Base-by-base conservation (phyloP, 1,140 invertebrate genomes). In the Armadillidium nasatum region DNA sequence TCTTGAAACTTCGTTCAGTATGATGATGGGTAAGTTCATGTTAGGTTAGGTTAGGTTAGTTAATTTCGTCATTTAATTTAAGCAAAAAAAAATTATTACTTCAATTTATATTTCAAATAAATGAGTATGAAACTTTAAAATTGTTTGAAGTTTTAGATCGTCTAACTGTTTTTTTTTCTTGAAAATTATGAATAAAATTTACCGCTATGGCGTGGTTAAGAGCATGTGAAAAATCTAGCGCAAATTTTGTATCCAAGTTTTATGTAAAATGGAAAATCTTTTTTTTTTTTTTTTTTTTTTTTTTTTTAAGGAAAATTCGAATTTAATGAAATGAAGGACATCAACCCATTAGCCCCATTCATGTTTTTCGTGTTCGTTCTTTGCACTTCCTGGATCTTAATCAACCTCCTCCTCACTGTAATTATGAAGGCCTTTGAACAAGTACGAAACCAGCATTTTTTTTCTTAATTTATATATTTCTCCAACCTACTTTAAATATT, bases 381-480 rank as follows among this genome's bases (percentile, higher is more conserved):
- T 0, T 82, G 85, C 19, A 85, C 86, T 43, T 85, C 86, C 7
- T 87, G 87, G 75, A 84, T 88, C 44, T 81, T 88, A 19, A 82
- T 89, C 73, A 88, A 88, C 81, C 86, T 88, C 82, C 87, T 88
- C 79, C 81, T 89, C 13, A 88, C 87, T 1, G 86, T 89, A 75
- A 85, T 89, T 54, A 87, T 87, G 50, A 86, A 86, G 70, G 84
- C 86, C 0, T 89, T 89, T 82, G 81, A 85, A 77, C 78, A 81
- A 13, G 76, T 80, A 44, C 9, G 22, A 45, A 22, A 76, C 10
- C 0, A 0, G 9, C 13, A 0, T 15, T 7, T n/a, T 19, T 66
- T 19, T 7, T 66, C 13, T 6, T 68, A 6, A 7, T 54, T 33
- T 10, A 50, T 13, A n/a, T 70, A 0, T 2, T 74, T 22, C 71